Evolutionary conservation across 2,888 invertebrate species (phyloP).

Genomic region (Erebia ligea): DNA sequence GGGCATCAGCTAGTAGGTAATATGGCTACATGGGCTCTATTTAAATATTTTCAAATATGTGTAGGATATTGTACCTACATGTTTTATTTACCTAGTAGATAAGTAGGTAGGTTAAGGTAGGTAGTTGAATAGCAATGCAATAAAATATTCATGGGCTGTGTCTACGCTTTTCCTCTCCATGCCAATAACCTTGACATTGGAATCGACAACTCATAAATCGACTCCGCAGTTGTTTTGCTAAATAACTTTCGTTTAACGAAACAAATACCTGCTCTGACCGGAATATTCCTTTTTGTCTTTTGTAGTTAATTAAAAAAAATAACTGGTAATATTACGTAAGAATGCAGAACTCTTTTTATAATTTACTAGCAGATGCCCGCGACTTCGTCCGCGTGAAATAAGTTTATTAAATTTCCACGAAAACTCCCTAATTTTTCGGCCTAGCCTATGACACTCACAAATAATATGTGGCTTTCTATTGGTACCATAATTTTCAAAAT

Average conservation of each 20-base stretch:
- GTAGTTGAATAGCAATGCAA: not conserved
- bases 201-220: slow-evolving; percentile 3
- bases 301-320: not conserved
- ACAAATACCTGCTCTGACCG: not conserved
- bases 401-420: no score
- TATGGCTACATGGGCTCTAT: no score
- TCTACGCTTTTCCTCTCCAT: not conserved
- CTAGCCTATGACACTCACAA: no score
- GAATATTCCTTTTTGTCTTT: not conserved
- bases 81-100: no score
- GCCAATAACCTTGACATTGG: slow-evolving; percentile 6
- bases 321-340: not conserved
- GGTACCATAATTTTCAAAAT: no score
- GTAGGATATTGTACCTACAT: no score
- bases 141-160: not conserved
- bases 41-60: no score
- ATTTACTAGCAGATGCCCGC: no score
- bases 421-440: no score
- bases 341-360: not conserved
- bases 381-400: no score
- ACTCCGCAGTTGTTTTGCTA: not conserved
- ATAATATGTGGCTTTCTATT: no score
- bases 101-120: not conserved
- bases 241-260: not conserved
- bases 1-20: no score